phyloP scores from a whole-genome alignment of 2,888 invertebrate genomes.

The Frankliniella intonsa region DNA sequence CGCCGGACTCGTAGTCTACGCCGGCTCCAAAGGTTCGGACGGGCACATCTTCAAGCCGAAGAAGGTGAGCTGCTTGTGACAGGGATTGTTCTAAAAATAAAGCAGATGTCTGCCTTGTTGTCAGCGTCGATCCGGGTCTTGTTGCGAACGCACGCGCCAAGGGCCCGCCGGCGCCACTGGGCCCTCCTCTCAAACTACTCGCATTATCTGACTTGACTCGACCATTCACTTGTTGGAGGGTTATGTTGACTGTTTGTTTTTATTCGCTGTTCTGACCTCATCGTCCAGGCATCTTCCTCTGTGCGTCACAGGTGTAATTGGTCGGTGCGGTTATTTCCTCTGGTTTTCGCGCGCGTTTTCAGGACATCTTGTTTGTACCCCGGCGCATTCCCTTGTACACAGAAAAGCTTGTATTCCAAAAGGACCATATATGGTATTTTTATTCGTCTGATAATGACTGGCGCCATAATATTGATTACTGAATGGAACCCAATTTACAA shows the following conservation, averaged over 20 bases:
- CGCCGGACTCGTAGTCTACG: neutral
- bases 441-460: too few relatives aligned
- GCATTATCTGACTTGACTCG: too few relatives aligned
- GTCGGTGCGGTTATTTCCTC: neutral
- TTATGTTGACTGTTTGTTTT: neutral
- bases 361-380: too few relatives aligned
- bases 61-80: conserved; percentile 1
- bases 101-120: neutral
- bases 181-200: too few relatives aligned
- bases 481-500: too few relatives aligned
- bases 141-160: too few relatives aligned
- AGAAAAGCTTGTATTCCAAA: too few relatives aligned
- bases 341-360: neutral
- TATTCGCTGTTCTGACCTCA: neutral
- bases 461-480: too few relatives aligned
- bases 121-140: neutral
- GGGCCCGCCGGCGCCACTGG: too few relatives aligned
- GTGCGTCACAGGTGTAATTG: neutral
- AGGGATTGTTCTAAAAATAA: conserved; percentile 6
- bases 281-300: neutral
- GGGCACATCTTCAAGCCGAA: conserved; percentile 15
- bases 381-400: too few relatives aligned
- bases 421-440: too few relatives aligned
- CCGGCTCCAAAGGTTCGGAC: neutral
- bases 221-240: neutral